Evolutionary conservation across 2,113 vertebrate genomes (phyloP), one percentile per base, ranked within the genome.

Genomic region (Sceloporus tristichus): DNA sequence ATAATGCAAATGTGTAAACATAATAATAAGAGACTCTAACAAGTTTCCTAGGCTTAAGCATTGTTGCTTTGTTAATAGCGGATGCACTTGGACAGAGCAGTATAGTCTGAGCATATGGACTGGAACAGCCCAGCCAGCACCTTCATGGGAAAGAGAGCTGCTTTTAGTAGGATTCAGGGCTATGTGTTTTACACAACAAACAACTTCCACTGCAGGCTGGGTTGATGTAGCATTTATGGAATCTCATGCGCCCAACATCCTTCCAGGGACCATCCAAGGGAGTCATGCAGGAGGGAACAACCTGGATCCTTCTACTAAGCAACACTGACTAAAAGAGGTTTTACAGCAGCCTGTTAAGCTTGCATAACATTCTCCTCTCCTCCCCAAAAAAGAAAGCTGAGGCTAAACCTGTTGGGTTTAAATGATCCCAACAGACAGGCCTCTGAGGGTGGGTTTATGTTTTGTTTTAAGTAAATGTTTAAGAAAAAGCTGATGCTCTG

Each of bases 41-140:
- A 79, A 56, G 89, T 86, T 81, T 90, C 82, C 92, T 92, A 59
- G 48, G 68, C 83, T 88, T 83, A 84, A 93, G 76, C 40, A 54
- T 90, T 79, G 91, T 89, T 80, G 95, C 88, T 92, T 78, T 91
- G 84, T 93, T 92, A 95, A 91, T 93, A 94, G 87, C 89, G 73
- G 88, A 93, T 8, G 0, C 90, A 84, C 89, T 87, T 84, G 83
- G 83, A 82, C 91, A 90, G 78, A 89, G 87, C 56, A 1, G 0
- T 87, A 89, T 89, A 92, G 85, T 86, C 34, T 4, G 59, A 92
- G 89, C 81, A 83, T 65, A 73, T 75, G 76, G 68, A 81, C 83
- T 66, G 48, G 48, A 54, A 0, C 13, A 18, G 85, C 4, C 2
- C 21, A 54, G 77, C 53, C 79, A 19, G 23, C 5, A 0, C n/a